These are phyloP conservation scores for Corydoras sp. DNA, from an alignment of 2,113 vertebrate genomes.

Conservation along the genomic window DNA sequence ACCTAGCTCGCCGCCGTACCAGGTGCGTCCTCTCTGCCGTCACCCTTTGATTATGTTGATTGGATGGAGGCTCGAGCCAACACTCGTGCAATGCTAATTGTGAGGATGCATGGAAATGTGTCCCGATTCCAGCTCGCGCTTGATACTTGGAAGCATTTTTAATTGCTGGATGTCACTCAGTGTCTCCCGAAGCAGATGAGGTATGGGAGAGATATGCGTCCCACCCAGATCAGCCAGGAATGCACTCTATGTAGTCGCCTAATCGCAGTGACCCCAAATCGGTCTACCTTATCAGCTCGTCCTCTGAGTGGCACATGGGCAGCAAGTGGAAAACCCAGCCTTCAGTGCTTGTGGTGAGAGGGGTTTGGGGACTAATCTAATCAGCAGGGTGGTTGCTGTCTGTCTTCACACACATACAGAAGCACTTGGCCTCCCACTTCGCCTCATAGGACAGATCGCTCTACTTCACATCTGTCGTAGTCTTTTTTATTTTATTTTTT, in stretches of 20 bases:
- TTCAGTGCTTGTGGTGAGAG: conserved; percentile 33
- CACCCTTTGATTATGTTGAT: conserved; percentile 39
- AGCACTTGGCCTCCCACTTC: conserved; percentile 16
- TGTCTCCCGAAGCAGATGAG: background rate
- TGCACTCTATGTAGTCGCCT: conserved; percentile 49
- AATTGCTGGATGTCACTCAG: too few species aligned
- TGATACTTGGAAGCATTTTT: too few species aligned
- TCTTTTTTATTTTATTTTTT: too few species aligned
- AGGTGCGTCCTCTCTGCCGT: conserved; percentile 51
- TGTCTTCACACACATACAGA: conserved; percentile 37
- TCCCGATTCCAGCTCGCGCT: too few species aligned
- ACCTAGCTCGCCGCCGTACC: conserved; percentile 51
- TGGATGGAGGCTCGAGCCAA: conserved; percentile 28
- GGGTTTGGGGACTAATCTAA: conserved; percentile 61
- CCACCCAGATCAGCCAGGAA: conserved; percentile 50
- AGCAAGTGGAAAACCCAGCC: conserved; percentile 55
- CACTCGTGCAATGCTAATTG: conserved; percentile 27
- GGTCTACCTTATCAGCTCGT: conserved; percentile 60
- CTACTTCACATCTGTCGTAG: too few species aligned
- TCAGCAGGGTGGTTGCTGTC: conserved; percentile 56
- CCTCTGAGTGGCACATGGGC: conserved; percentile 55
- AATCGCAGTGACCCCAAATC: conserved; percentile 62
- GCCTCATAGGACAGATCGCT: background rate
- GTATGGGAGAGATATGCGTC: conserved; percentile 15
- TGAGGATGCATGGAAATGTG: background rate